These are phyloP conservation scores for Synergus gifuensis DNA, from an alignment of 2,888 invertebrate genomes.

Conservation along the genomic window DNA sequence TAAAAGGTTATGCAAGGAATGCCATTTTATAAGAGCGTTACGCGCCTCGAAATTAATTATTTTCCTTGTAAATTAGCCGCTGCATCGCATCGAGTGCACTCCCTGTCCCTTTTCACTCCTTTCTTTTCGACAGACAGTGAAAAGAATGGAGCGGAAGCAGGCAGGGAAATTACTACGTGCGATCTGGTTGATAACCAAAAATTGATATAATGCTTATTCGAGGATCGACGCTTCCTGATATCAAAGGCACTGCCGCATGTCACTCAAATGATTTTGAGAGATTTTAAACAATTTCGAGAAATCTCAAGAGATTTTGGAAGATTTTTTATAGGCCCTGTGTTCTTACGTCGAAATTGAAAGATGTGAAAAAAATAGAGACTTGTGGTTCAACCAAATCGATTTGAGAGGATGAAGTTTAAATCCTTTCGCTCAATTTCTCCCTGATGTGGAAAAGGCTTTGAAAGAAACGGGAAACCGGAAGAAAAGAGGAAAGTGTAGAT, in stretches of 20 bases:
- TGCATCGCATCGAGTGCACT: not conserved
- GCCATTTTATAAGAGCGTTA: conserved; percentile 70
- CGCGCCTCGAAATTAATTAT: conserved; percentile 69
- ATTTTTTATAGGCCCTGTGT: no score
- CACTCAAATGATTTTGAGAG: no score
- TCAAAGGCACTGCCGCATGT: no score
- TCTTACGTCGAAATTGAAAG: not conserved
- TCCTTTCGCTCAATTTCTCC: not conserved
- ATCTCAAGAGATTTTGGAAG: no score
- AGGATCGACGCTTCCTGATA: not conserved
- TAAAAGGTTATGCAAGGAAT: conserved; percentile 74
- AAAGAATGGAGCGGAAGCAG: not conserved
- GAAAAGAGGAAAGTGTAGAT: not conserved
- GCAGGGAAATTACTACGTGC: not conserved
- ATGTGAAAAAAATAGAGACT: not conserved
- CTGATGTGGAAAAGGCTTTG: not conserved
- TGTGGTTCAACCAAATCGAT: not conserved
- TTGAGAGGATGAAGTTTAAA: not conserved
- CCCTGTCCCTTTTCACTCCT: not conserved
- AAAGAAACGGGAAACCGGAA: not conserved
- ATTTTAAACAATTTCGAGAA: no score
- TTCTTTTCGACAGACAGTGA: not conserved
- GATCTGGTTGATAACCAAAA: not conserved
- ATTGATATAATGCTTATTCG: not conserved
- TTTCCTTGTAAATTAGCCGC: conserved; percentile 59